Percentiles rank a stretch among this genome's conserved stretches.
phyloP scores from a whole-genome alignment of 1,140 invertebrate species.

The Mycetomoellerius zeteki region DNA sequence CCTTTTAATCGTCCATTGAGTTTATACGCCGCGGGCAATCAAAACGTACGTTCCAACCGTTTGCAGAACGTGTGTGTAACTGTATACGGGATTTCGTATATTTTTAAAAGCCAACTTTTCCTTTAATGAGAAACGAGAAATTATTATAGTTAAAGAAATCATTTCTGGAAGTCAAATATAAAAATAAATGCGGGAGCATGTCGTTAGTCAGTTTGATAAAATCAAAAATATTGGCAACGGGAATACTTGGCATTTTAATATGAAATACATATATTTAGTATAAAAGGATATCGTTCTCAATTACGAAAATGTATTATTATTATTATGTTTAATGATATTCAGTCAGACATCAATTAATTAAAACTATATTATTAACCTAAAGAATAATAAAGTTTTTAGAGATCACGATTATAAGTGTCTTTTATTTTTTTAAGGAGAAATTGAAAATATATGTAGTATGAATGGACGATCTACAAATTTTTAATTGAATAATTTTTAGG shows the following conservation, averaged over 20 bases:
- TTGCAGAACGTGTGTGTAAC: not conserved
- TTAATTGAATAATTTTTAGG: not conserved
- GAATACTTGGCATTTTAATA: not conserved
- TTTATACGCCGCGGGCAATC: not conserved
- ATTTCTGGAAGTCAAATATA: not conserved
- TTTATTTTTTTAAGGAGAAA: not conserved
- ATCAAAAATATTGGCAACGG: not conserved
- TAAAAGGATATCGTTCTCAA: not conserved
- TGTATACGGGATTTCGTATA: not conserved
- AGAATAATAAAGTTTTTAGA: not conserved
- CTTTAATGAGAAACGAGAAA: conserved; percentile 5
- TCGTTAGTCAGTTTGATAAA: not conserved
- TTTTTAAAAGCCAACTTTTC: not conserved
- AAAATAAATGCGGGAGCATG: not conserved
- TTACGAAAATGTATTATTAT: conserved; percentile 19
- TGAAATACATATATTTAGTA: not conserved
- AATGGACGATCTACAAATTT: not conserved
- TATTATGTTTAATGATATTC: conserved; percentile 7
- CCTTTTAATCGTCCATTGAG: conserved; percentile 2
- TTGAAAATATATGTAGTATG: not conserved
- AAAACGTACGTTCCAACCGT: not conserved
- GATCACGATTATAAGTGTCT: not conserved
- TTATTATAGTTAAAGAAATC: not conserved
- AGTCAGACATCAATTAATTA: conserved; percentile 6
- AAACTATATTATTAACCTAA: not conserved